Conservation (phyloP, 1,140 invertebrate species). For the Leptinotarsa lineolata region DNA sequence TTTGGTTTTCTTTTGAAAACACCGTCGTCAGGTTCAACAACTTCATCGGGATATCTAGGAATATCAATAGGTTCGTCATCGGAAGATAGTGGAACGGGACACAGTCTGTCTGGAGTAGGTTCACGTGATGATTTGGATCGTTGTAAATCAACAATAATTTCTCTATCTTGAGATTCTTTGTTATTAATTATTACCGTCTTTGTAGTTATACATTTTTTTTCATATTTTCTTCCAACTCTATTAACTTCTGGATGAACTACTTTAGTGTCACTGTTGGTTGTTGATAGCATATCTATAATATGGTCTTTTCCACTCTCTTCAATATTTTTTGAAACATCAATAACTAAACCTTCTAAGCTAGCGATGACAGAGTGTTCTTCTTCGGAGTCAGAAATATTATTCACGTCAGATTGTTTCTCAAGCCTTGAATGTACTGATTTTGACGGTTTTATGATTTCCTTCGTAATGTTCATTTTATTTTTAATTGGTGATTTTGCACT, state of each 20-base stretch:
- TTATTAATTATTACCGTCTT: conserved; percentile 54
- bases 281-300: background rate
- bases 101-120: conserved; percentile 69
- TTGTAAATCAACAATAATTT: conserved; percentile 66
- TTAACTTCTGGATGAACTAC: background rate
- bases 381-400: conserved; percentile 44
- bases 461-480: background rate
- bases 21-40: conserved; percentile 72
- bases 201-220: conserved; percentile 50
- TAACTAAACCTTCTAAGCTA: conserved; percentile 12
- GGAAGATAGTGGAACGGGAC: conserved; percentile 64
- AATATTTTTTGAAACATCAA: background rate
- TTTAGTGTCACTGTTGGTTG: background rate
- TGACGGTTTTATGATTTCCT: background rate
- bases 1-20: conserved; percentile 55
- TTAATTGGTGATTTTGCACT: conserved; percentile 20
- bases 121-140: conserved; percentile 73
- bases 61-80: conserved; percentile 62
- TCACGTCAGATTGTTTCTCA: conserved; percentile 33
- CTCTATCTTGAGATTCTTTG: conserved; percentile 49
- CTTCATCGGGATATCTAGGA: conserved; percentile 70
- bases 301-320: background rate
- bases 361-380: conserved; percentile 54
- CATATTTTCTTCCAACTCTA: conserved; percentile 10
- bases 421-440: background rate